phyloP scores from a whole-genome alignment of 1,140 invertebrate genomes.

The Thalassaphorura encarpata region DNA sequence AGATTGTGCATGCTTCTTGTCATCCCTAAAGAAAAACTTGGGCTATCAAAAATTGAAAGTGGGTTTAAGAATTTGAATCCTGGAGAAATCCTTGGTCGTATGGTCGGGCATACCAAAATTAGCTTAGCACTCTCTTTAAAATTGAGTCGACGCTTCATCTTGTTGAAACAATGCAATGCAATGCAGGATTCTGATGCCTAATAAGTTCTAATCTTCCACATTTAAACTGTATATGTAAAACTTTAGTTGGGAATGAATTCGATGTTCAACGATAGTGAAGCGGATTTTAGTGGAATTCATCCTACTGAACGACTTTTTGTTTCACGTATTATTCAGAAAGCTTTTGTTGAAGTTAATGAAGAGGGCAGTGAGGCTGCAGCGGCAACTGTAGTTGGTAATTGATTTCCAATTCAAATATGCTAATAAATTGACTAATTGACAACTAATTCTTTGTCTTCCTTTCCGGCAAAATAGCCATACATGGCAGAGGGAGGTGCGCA shows the following conservation, averaged over 20 bases:
- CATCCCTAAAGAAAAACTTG: slow-evolving; percentile 48
- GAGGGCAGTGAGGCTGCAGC: slow-evolving; percentile 64
- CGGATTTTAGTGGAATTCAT: slow-evolving; percentile 46
- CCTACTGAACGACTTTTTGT: slow-evolving; percentile 46
- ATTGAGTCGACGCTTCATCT: slow-evolving; percentile 52
- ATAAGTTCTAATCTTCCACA: too few relatives aligned
- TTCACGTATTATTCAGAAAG: slow-evolving; percentile 59
- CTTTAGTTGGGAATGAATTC: slow-evolving; percentile 45
- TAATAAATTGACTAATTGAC: too few relatives aligned
- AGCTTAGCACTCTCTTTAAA: slow-evolving; percentile 56
- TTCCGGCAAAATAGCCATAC: too few relatives aligned
- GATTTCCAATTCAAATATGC: too few relatives aligned
- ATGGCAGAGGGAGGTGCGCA: too few relatives aligned
- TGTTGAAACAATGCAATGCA: slow-evolving; percentile 42
- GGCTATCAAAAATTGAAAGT: slow-evolving; percentile 42
- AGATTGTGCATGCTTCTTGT: slow-evolving; percentile 57
- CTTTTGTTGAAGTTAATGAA: slow-evolving; percentile 69
- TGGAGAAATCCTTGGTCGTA: slow-evolving; percentile 33
- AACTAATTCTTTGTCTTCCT: too few relatives aligned
- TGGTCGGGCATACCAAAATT: slow-evolving; percentile 38
- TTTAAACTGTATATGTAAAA: too few relatives aligned
- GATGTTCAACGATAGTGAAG: slow-evolving; percentile 39
- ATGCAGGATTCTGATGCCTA: too few relatives aligned
- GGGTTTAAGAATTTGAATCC: slow-evolving; percentile 43
- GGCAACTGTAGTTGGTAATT: slow-evolving; percentile 73